Evolutionary conservation across 2,888 invertebrate species (phyloP), one percentile per base, ranked within the genome.

Genomic region (Amblyteles armatorius): DNA sequence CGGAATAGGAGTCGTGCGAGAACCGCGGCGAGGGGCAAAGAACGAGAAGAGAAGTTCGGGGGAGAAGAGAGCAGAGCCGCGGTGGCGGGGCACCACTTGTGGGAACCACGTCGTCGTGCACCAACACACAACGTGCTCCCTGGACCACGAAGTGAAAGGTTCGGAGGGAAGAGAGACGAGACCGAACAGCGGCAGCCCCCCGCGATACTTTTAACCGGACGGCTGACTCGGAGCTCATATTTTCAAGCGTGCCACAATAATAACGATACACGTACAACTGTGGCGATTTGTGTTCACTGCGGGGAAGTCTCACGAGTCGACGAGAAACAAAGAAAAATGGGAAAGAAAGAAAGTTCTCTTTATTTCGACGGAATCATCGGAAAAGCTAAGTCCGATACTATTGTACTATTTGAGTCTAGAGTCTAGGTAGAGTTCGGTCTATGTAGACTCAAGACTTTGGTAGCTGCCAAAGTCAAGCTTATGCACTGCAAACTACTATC

Each of bases 111-210:
- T 85, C 91, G 90, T 91, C 92, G 91, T 90, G 90, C 88, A 87
- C 88, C 89, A 90, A 90, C 88, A 88, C 91, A 91, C 91, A 90
- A 90, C 91, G 92, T 92, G 92, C 89, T 93, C 92, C 91, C 91
- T 93, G 93, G 93, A 93, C 93, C 93, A 93, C 93, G 92, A 93
- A 93, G 93, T 93, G 93, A 93, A 93, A 93, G 93, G 93, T 93
- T 90, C 79, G 40, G 71, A 67, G 68, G 80, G 57, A 63, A 29
- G 29, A 81, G 74, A 78, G 67, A 71, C 44, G 80, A 84, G 77
- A 77, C 77, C 40, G 67, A 77, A 67, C 48, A 33, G 40, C 40
- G 29, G 68, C 57, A 55, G 68, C 80, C 16, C 74, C 84, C 86
- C 40, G 86, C 71, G 63, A 55, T 16, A 55, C 11, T 29, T 74